Percentiles rank a stretch among this genome's conserved stretches.
These are phyloP conservation scores for human DNA, from an alignment of 2,113 vertebrate genomes.

Conservation along the genomic window GRCh38 chr4:135791501-135792000, in stretches of 20 bases:
- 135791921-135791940: not conserved
- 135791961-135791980: not conserved
- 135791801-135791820: not conserved
- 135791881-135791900: slow-evolving; percentile 40
- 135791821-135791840: slow-evolving; percentile 47
- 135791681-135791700: not conserved
- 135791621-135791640: not conserved
- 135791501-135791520: not conserved
- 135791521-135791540: not conserved
- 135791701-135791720: not conserved
- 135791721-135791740: not conserved
- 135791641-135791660: not conserved
- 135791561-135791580: not conserved
- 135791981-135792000: slow-evolving; percentile 37
- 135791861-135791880: not conserved
- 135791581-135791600: not conserved
- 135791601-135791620: not conserved
- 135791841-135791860: slow-evolving; percentile 56
- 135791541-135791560: not conserved
- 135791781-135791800: slow-evolving; percentile 10
- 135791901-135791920: slow-evolving; percentile 51
- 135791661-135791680: not conserved
- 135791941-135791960: not conserved
- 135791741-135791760: not conserved
- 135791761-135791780: not conserved